Evolutionary conservation across 2,888 invertebrate genomes (phyloP).

Genomic region (Lycocerus yunnanus): DNA sequence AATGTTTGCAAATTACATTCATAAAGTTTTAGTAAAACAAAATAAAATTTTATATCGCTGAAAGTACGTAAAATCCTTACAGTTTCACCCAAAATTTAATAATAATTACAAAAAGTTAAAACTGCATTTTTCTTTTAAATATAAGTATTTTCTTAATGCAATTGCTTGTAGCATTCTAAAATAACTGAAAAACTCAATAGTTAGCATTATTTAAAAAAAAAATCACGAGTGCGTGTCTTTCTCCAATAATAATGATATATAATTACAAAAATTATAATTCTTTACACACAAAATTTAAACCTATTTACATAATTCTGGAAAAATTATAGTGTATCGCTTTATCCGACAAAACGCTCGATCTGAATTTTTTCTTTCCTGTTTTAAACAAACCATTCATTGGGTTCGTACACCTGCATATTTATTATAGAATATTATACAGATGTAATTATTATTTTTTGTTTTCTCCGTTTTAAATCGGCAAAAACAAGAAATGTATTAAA

Average conservation of each 20-base stretch:
- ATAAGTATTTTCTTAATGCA: not conserved
- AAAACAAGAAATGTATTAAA: constrained; percentile 1
- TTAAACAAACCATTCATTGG: constrained; percentile 3
- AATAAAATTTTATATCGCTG: not conserved
- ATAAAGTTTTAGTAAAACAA: not conserved
- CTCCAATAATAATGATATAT: constrained; percentile 1
- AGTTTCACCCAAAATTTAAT: not conserved
- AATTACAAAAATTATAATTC: constrained; percentile 6
- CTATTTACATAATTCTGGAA: constrained; percentile 22
- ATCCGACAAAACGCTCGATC: constrained; percentile 15
- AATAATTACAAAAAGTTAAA: not conserved
- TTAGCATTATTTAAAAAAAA: not conserved
- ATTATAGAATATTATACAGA: not conserved
- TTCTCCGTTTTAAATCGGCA: not conserved
- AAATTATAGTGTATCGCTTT: constrained; percentile 20
- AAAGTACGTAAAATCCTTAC: not conserved
- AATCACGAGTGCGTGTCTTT: constrained; percentile 1
- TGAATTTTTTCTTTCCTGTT: constrained; percentile 26
- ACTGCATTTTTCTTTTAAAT: not conserved
- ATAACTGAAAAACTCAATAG: not conserved
- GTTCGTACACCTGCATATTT: constrained; percentile 14
- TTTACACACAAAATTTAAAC: constrained; percentile 3
- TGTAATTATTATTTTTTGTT: constrained; percentile 5
- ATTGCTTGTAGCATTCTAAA: not conserved
- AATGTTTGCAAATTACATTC: not conserved